These are phyloP conservation scores for Saimiri boliviensis DNA, from an alignment of 2,113 vertebrate genomes.

Conservation along the genomic window DNA sequence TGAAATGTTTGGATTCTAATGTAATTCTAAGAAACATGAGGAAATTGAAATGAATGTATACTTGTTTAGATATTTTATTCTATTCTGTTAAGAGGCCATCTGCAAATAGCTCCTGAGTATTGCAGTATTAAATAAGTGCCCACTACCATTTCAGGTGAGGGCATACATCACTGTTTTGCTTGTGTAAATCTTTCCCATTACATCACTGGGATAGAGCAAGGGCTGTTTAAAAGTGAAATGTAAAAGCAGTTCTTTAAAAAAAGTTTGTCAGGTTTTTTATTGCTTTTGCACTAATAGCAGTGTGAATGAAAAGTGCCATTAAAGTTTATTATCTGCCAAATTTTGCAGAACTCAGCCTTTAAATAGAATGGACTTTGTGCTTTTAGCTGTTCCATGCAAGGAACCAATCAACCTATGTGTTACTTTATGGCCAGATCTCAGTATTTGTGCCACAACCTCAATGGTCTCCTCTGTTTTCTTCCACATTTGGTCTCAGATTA, in stretches of 20 bases:
- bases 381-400: not conserved
- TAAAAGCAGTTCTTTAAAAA: slow-evolving; percentile 20
- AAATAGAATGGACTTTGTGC: slow-evolving; percentile 63
- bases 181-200: slow-evolving; percentile 24
- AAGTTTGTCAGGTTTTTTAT: slow-evolving; percentile 54
- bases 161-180: not conserved
- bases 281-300: slow-evolving; percentile 61
- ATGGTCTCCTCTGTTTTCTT: slow-evolving; percentile 55
- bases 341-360: slow-evolving; percentile 48
- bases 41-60: not conserved
- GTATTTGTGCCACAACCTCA: slow-evolving; percentile 46
- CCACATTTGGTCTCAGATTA: slow-evolving; percentile 49
- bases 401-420: not conserved
- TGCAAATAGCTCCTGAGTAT: not conserved
- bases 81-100: not conserved
- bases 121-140: no score
- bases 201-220: slow-evolving; percentile 29
- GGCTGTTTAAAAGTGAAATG: slow-evolving; percentile 38
- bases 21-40: not conserved
- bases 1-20: not conserved
- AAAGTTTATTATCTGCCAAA: slow-evolving; percentile 73
- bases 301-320: slow-evolving; percentile 68
- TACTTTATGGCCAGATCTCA: slow-evolving; percentile 5
- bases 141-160: not conserved
- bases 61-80: not conserved